These are phyloP conservation scores for Phymanthus crucifer DNA, from an alignment of 92 coral and sea anemone genomes.

Conservation along the genomic window DNA sequence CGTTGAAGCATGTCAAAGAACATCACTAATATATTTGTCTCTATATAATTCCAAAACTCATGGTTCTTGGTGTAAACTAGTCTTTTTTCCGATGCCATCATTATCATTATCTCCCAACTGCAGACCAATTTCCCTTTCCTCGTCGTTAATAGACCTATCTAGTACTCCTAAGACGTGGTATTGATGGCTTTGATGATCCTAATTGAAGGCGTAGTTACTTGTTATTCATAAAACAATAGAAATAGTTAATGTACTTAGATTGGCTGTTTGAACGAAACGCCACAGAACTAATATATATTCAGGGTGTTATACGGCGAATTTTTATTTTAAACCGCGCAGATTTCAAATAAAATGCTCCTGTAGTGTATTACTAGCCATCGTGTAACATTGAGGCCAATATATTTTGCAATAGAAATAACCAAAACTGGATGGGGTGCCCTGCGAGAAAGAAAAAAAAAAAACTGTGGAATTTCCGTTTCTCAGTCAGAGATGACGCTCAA, in stretches of 20 bases:
- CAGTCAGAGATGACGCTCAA: slow-evolving; percentile 1
- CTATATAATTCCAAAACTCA: too few relatives aligned
- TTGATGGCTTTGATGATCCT: background rate
- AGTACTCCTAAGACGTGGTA: background rate
- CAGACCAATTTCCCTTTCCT: background rate
- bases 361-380: too few relatives aligned
- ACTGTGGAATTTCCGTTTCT: background rate
- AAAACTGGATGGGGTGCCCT: background rate
- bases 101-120: too few relatives aligned
- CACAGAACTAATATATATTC: background rate
- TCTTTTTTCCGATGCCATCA: too few relatives aligned
- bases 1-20: too few relatives aligned
- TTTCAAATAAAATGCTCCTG: too few relatives aligned
- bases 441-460: background rate
- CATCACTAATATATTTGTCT: too few relatives aligned
- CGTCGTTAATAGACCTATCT: background rate
- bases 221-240: background rate
- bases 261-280: background rate
- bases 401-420: background rate
- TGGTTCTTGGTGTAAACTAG: too few relatives aligned
- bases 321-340: too few relatives aligned
- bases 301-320: too few relatives aligned
- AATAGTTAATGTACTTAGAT: background rate
- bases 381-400: background rate
- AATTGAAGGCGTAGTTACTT: background rate